Conservation (phyloP, 2,113 vertebrate species). For the Dendrocopos noguchii region DNA sequence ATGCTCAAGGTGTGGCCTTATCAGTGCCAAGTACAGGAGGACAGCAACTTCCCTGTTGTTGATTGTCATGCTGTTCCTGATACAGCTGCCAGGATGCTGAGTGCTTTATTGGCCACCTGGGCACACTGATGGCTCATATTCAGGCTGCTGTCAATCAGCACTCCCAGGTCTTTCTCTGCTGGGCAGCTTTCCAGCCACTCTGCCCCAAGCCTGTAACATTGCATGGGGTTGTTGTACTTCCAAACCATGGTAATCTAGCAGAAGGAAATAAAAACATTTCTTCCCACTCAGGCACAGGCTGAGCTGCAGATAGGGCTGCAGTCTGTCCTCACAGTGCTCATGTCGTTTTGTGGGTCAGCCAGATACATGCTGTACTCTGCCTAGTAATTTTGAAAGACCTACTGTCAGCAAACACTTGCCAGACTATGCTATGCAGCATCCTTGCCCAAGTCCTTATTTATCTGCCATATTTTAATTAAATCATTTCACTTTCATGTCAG, state of each 20-base stretch:
- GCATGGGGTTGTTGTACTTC: neutral
- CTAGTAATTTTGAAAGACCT: neutral
- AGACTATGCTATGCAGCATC: neutral
- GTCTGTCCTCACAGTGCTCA: neutral
- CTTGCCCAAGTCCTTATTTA: constrained; percentile 59
- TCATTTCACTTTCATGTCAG: constrained; percentile 64
- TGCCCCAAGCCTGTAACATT: no score
- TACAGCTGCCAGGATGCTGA: no score
- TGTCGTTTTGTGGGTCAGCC: neutral
- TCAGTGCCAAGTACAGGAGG: no score
- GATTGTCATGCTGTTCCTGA: no score
- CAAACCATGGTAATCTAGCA: neutral
- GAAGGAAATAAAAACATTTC: neutral
- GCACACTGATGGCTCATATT: no score
- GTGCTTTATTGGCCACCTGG: no score
- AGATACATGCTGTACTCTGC: neutral
- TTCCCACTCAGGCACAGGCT: neutral
- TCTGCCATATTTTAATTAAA: constrained; percentile 74
- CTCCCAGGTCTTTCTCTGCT: no score
- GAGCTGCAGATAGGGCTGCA: neutral
- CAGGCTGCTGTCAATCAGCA: no score
- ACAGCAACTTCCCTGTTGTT: no score
- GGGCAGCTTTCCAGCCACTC: no score
- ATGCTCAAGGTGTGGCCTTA: no score
- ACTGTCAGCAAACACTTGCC: constrained; percentile 42